A percentile compares a stretch with the other conserved stretches of the same genome.
Evolutionary conservation across 2,113 vertebrate genomes (phyloP).

Genomic region (Neotragus moschatus): DNA sequence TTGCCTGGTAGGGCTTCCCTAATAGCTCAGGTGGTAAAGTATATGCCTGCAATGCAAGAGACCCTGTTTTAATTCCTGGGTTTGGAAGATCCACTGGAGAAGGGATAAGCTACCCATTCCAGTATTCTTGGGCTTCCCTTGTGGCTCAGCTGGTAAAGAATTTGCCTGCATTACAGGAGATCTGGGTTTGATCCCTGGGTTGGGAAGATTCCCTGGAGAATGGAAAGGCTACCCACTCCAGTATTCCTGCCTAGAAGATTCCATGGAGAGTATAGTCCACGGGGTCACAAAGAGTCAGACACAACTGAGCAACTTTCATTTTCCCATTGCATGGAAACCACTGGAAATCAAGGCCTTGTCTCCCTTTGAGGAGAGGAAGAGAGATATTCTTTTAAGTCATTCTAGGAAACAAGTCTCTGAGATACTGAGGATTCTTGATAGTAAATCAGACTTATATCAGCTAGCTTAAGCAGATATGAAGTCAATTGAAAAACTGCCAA

Average conservation of each 20-base stretch:
- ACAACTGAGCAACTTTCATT: neutral
- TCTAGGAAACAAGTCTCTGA: neutral
- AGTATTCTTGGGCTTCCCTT: neutral
- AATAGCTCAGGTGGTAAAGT: neutral
- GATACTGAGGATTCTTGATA: neutral
- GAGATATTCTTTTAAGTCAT: neutral
- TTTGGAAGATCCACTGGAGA: neutral
- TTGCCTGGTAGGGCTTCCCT: neutral
- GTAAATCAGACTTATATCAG: neutral
- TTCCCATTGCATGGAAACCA: neutral
- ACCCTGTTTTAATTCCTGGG: neutral
- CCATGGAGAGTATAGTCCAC: neutral
- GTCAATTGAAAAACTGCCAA: neutral
- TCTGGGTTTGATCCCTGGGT: neutral
- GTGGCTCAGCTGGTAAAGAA: neutral
- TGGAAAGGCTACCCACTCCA: neutral
- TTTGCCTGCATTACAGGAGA: neutral
- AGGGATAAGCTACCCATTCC: neutral
- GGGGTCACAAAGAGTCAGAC: neutral
- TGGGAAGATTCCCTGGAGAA: neutral
- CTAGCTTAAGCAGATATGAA: slow-evolving; percentile 5
- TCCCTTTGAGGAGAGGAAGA: neutral
- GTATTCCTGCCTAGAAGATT: neutral
- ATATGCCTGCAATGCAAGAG: neutral
- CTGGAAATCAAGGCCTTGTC: neutral